Evolutionary conservation across 2,888 invertebrate genomes (phyloP).

Genomic region (Leptarthrus brevirostris): DNA sequence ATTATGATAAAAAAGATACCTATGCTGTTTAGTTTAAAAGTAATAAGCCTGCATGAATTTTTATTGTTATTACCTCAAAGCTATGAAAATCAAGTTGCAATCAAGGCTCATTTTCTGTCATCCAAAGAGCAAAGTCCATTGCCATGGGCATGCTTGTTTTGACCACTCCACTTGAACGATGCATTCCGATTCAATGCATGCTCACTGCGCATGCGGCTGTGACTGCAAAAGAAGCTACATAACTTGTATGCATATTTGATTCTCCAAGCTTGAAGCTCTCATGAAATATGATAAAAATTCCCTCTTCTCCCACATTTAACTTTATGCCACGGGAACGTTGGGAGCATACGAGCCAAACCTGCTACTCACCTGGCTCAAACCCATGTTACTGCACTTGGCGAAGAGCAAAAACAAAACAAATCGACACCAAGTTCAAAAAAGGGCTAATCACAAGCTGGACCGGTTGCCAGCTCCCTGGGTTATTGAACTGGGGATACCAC

Average conservation of each 20-base stretch:
- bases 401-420: slow-evolving; percentile 14
- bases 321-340: neutral
- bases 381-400: slow-evolving; percentile 6
- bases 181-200: neutral
- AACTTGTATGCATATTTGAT: slow-evolving; percentile 20
- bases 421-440: slow-evolving; percentile 34
- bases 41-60: too few relatives aligned
- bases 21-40: too few relatives aligned
- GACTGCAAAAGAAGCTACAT: neutral
- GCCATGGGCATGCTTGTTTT: neutral
- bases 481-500: slow-evolving; percentile 19
- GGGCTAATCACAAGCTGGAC: slow-evolving; percentile 44
- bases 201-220: neutral
- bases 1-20: too few relatives aligned
- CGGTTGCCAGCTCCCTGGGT: slow-evolving; percentile 34
- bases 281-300: slow-evolving; percentile 40
- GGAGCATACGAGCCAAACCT: slow-evolving; percentile 1
- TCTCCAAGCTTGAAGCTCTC: slow-evolving; percentile 27
- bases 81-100: too few relatives aligned
- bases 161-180: neutral
- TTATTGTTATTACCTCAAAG: too few relatives aligned
- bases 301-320: slow-evolving; percentile 3
- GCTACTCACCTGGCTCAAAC: slow-evolving; percentile 10
- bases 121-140: neutral
- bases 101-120: too few relatives aligned